phyloP scores from a whole-genome alignment of 2,113 vertebrate genomes.

The Ammodytes marinus region DNA sequence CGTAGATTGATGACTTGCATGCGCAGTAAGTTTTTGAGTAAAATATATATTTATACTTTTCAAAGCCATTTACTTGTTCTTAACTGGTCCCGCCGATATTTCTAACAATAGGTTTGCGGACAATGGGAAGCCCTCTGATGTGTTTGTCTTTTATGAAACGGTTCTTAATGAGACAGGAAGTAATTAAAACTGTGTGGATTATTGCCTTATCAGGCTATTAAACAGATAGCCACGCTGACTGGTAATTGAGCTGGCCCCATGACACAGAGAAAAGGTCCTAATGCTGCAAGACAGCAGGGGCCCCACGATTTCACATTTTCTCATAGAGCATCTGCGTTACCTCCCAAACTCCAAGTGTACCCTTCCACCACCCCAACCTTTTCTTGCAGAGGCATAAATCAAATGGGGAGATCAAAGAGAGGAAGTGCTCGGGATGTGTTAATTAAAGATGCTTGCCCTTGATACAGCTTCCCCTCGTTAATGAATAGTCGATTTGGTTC shows the following conservation, averaged over 20 bases:
- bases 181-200: slow-evolving; percentile 86
- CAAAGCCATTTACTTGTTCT: slow-evolving; percentile 55
- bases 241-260: slow-evolving; percentile 81
- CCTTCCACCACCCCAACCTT: slow-evolving; percentile 42
- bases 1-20: slow-evolving; percentile 36
- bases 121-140: slow-evolving; percentile 61
- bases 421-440: slow-evolving; percentile 80
- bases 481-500: slow-evolving; percentile 80
- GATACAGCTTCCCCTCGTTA: slow-evolving; percentile 81
- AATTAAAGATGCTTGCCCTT: slow-evolving; percentile 88
- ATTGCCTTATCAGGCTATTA: slow-evolving; percentile 82
- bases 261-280: slow-evolving; percentile 59
- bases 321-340: slow-evolving; percentile 40
- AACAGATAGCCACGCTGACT: slow-evolving; percentile 73
- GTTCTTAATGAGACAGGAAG: slow-evolving; percentile 82
- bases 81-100: slow-evolving; percentile 55
- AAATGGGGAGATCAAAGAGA: slow-evolving; percentile 77
- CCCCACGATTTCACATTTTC: slow-evolving; percentile 55
- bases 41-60: slow-evolving; percentile 57
- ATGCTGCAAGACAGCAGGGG: slow-evolving; percentile 48
- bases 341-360: slow-evolving; percentile 31
- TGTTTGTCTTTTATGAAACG: slow-evolving; percentile 67
- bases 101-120: slow-evolving; percentile 72
- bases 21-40: slow-evolving; percentile 17
- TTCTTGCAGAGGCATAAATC: slow-evolving; percentile 69